Percentiles rank a stretch among this genome's conserved stretches.
Conservation (phyloP, 2,113 vertebrate species). For the Numenius arquata region DNA sequence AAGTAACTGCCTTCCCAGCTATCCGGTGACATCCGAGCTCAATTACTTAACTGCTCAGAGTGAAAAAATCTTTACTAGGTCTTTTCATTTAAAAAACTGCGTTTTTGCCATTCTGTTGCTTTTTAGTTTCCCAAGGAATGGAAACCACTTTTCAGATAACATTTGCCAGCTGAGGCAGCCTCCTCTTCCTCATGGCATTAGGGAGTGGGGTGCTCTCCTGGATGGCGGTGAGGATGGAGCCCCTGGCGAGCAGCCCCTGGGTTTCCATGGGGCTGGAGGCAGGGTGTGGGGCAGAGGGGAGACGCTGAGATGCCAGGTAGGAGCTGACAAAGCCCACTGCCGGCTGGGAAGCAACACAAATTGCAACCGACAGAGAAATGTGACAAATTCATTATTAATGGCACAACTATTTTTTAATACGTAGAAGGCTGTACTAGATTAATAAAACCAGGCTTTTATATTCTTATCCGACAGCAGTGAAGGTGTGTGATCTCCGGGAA, state of each 20-base stretch:
- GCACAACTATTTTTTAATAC: conserved; percentile 41
- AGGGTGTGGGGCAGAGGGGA: neutral
- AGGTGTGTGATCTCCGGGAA: neutral
- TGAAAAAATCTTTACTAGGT: neutral
- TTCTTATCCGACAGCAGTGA: neutral
- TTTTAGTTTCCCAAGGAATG: neutral
- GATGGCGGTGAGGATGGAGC: neutral
- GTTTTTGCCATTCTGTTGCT: neutral
- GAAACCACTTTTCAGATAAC: neutral
- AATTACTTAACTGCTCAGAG: neutral
- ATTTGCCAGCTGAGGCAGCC: neutral
- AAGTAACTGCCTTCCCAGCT: neutral
- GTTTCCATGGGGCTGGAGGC: neutral
- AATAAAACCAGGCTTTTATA: conserved; percentile 26
- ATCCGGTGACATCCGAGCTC: neutral
- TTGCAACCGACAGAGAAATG: conserved; percentile 26
- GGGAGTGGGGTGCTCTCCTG: neutral
- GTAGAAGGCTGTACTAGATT: conserved; percentile 34
- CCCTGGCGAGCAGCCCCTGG: neutral
- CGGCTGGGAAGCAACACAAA: neutral
- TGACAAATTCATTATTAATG: conserved; percentile 61
- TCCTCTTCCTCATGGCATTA: neutral
- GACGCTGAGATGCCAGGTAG: neutral
- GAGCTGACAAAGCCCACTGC: neutral
- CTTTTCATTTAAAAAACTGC: neutral